Evolutionary conservation across 2,888 invertebrate species (phyloP).

Genomic region (Microctonus hyperodae): DNA sequence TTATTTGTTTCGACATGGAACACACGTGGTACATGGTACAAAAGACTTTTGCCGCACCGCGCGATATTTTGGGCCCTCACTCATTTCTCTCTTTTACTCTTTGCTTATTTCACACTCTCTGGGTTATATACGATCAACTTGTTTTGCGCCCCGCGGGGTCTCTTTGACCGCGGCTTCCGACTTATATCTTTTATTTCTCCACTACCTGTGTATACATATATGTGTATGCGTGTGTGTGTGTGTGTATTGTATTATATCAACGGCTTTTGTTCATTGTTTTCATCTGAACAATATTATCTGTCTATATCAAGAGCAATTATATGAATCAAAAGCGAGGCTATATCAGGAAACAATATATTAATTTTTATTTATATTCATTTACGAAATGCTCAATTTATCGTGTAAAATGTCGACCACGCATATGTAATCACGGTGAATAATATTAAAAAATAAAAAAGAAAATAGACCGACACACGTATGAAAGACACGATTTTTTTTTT

Average conservation of each 20-base stretch:
- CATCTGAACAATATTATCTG: background rate
- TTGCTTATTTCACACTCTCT: conserved; percentile 52
- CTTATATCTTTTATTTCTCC: background rate
- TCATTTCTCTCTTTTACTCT: background rate
- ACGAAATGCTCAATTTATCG: background rate
- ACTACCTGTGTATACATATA: background rate
- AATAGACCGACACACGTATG: background rate
- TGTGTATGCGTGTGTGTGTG: too few relatives aligned
- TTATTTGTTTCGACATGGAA: background rate
- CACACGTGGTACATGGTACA: background rate
- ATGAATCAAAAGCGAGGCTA: too few relatives aligned
- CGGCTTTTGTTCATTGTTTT: background rate
- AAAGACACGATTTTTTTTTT: conserved; percentile 7
- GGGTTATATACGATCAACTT: conserved; percentile 41
- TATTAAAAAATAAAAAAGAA: background rate
- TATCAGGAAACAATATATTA: too few relatives aligned
- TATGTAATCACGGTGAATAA: background rate
- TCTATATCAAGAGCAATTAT: too few relatives aligned
- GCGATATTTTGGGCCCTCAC: background rate
- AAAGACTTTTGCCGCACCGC: background rate
- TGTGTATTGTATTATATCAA: too few relatives aligned
- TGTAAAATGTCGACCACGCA: background rate
- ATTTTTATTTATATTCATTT: background rate
- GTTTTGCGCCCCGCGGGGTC: conserved; percentile 38
- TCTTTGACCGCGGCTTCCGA: conserved; percentile 33